These are phyloP conservation scores for Amaurobius ferox DNA, from an alignment of 2,888 invertebrate genomes.

Conservation along the genomic window DNA sequence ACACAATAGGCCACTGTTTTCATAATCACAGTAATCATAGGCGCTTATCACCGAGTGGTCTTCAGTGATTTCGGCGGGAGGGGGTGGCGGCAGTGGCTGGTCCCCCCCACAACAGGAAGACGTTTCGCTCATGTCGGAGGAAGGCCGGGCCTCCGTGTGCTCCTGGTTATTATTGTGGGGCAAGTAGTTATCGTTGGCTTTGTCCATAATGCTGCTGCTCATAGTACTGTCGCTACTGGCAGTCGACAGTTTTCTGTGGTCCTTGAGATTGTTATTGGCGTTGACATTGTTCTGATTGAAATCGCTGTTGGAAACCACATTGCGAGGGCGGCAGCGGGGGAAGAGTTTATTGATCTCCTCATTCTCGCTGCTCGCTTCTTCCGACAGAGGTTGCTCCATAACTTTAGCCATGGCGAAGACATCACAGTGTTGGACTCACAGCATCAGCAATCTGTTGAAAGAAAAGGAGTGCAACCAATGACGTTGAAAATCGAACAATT, in stretches of 20 bases:
- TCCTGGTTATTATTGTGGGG: slow-evolving; percentile 39
- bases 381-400: slow-evolving; percentile 72
- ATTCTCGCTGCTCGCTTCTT: slow-evolving; percentile 76
- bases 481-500: too few species aligned
- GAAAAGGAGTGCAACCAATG: background rate
- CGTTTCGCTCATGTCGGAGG: slow-evolving; percentile 67
- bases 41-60: slow-evolving; percentile 70
- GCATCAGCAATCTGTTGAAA: slow-evolving; percentile 46
- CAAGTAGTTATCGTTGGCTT: slow-evolving; percentile 64
- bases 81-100: slow-evolving; percentile 33
- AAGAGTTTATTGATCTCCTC: slow-evolving; percentile 90
- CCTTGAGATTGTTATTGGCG: slow-evolving; percentile 31
- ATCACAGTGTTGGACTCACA: slow-evolving; percentile 61
- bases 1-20: slow-evolving; percentile 30
- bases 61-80: slow-evolving; percentile 41
- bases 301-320: slow-evolving; percentile 61
- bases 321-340: slow-evolving; percentile 87
- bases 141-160: slow-evolving; percentile 27
- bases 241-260: slow-evolving; percentile 60
- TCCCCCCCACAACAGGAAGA: slow-evolving; percentile 56
- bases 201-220: slow-evolving; percentile 63
- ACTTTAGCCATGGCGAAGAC: slow-evolving; percentile 72
- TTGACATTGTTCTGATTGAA: slow-evolving; percentile 73
- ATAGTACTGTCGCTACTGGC: slow-evolving; percentile 61
- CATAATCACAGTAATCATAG: slow-evolving; percentile 72